Conservation (phyloP, 2,113 vertebrate species). For the Phocoena phocoena region DNA sequence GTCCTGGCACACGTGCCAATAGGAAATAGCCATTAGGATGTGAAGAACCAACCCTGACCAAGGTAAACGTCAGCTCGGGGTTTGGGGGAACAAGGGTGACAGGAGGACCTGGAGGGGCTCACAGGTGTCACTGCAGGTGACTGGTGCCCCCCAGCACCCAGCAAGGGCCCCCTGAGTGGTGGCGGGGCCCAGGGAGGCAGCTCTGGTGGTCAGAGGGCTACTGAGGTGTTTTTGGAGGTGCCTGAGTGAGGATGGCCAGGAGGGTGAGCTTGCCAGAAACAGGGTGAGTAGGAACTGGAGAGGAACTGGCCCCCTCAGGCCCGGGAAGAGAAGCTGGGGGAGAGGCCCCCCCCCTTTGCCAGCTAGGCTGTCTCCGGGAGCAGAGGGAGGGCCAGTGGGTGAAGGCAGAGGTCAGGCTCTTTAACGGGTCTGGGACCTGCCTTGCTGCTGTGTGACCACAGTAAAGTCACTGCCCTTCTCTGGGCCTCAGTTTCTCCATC, state of each 20-base stretch:
- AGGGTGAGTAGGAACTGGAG: background rate
- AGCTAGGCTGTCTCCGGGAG: too few species aligned
- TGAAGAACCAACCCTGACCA: fast-evolving
- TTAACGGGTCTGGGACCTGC: background rate
- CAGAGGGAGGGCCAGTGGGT: background rate
- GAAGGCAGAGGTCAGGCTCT: background rate
- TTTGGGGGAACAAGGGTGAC: too few species aligned
- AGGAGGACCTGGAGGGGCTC: too few species aligned
- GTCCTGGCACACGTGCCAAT: background rate
- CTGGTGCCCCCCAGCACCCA: fast-evolving
- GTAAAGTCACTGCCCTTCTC: background rate
- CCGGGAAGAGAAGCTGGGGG: too few species aligned
- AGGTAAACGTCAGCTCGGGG: too few species aligned
- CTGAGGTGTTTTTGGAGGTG: too few species aligned
- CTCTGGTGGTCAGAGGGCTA: fast-evolving
- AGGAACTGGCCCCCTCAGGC: background rate
- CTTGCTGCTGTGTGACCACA: background rate
- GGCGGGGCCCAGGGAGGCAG: background rate
- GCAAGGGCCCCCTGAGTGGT: background rate
- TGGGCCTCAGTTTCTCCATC: background rate
- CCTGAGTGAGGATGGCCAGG: background rate
- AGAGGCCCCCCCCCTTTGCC: too few species aligned
- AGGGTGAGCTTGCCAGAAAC: background rate
- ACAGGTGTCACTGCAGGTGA: fast-evolving
- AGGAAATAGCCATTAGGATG: fast-evolving